Percentiles rank a stretch among this genome's conserved stretches.
These are phyloP conservation scores for Drosophila parabipectinata DNA, from an alignment of 1,140 invertebrate genomes.

Conservation along the genomic window DNA sequence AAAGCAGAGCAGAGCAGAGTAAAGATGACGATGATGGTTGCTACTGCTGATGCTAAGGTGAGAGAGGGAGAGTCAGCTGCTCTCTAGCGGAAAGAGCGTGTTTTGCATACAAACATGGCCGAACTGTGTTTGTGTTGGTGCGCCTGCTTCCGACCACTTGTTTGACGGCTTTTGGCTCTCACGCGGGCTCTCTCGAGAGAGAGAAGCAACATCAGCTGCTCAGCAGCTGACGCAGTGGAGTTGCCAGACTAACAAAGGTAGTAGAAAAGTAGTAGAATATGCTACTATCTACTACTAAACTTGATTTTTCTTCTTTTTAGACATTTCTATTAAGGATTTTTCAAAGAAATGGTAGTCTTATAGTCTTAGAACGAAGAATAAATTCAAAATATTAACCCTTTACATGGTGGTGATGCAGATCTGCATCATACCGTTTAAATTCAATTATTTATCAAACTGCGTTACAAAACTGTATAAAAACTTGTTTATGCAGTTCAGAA, in stretches of 20 bases:
- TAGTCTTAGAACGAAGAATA: too few relatives aligned
- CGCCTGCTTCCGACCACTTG: slow-evolving; percentile 63
- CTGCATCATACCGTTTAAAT: too few relatives aligned
- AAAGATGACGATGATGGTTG: slow-evolving; percentile 65
- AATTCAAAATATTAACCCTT: too few relatives aligned
- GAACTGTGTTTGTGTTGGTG: slow-evolving; percentile 16
- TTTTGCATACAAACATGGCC: slow-evolving; percentile 64
- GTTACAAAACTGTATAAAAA: too few relatives aligned
- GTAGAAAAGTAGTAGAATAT: slow-evolving; percentile 42
- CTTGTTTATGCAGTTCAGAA: too few relatives aligned
- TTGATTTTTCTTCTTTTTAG: too few relatives aligned
- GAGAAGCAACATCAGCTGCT: slow-evolving; percentile 70
- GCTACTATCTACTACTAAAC: slow-evolving; percentile 9
- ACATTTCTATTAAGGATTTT: too few relatives aligned
- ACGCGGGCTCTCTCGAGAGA: slow-evolving; percentile 2
- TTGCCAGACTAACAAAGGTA: slow-evolving; percentile 47
- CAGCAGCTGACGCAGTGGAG: slow-evolving; percentile 62
- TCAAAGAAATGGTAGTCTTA: too few relatives aligned
- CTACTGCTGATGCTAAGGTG: slow-evolving; percentile 24
- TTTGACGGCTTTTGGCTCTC: slow-evolving; percentile 56
- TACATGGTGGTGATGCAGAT: too few relatives aligned
- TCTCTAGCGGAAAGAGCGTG: slow-evolving; percentile 31
- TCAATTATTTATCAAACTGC: too few relatives aligned
- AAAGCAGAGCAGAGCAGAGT: slow-evolving; percentile 47
- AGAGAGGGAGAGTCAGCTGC: neutral